These are phyloP conservation scores for Neotragus moschatus DNA, from an alignment of 2,113 vertebrate species.

Conservation along the genomic window DNA sequence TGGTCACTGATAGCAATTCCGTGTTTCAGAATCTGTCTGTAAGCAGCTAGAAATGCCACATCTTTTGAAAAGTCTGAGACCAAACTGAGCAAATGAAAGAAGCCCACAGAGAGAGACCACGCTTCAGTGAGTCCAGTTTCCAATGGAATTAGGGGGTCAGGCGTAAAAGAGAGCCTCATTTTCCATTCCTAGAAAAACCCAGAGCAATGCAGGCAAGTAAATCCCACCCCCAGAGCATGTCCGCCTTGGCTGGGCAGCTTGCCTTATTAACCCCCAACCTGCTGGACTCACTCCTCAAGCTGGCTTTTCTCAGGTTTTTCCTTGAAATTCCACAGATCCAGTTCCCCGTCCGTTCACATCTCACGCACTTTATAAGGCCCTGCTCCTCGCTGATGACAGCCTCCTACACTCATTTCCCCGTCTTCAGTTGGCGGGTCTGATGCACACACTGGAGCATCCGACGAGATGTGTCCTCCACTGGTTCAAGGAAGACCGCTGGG, in stretches of 20 bases:
- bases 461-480: fast-evolving
- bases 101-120: not conserved
- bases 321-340: not conserved
- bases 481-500: too few relatives aligned
- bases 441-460: fast-evolving
- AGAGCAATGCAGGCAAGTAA: not conserved
- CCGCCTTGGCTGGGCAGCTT: not conserved
- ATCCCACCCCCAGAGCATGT: too few relatives aligned
- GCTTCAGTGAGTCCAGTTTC: not conserved
- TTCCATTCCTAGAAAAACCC: not conserved
- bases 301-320: not conserved
- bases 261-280: not conserved
- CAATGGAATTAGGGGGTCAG: too few relatives aligned
- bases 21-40: not conserved
- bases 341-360: not conserved
- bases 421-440: not conserved
- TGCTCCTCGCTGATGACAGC: fast-evolving
- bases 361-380: not conserved
- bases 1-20: not conserved
- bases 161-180: not conserved
- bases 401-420: not conserved
- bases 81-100: not conserved
- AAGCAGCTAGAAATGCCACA: not conserved
- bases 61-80: not conserved
- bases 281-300: not conserved